A percentile compares a stretch with the other conserved stretches of the same genome.
Evolutionary conservation across 2,113 vertebrate species (phyloP).

Genomic region (Podiceps cristatus): DNA sequence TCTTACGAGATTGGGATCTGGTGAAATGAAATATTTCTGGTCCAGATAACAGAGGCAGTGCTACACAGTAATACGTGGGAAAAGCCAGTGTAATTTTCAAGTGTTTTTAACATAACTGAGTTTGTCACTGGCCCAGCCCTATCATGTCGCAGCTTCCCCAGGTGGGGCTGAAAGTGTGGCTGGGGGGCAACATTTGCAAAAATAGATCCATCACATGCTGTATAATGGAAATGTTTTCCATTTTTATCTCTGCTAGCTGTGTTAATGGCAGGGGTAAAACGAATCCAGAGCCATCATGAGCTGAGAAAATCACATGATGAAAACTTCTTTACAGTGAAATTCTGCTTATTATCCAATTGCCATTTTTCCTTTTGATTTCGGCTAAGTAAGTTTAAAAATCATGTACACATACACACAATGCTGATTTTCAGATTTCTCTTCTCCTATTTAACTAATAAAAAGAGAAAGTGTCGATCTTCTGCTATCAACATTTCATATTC

Average conservation of each 20-base stretch:
- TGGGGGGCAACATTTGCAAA: neutral
- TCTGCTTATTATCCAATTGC: neutral
- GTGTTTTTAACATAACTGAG: constrained; percentile 58
- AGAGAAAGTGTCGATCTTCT: neutral
- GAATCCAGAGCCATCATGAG: neutral
- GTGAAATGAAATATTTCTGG: constrained; percentile 77
- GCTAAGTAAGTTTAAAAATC: neutral
- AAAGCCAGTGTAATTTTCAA: constrained; percentile 62
- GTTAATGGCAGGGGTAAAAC: neutral
- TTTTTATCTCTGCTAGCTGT: neutral
- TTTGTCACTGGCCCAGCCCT: constrained; percentile 59
- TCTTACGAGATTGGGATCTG: constrained; percentile 79
- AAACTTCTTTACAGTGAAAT: neutral
- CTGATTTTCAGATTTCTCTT: constrained; percentile 15
- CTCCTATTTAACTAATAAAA: constrained; percentile 12
- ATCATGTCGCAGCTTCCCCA: constrained; percentile 1
- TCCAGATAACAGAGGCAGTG: constrained; percentile 70
- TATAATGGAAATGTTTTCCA: neutral
- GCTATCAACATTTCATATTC: neutral
- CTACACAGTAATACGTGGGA: constrained; percentile 58
- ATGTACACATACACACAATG: neutral
- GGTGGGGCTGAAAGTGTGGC: neutral
- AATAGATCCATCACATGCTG: neutral
- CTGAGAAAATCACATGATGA: neutral
- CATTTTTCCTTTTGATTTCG: neutral